A percentile compares a stretch with the other conserved stretches of the same genome.
These are phyloP conservation scores for Rhea americana DNA, from an alignment of 2,113 vertebrate genomes.

Conservation along the genomic window DNA sequence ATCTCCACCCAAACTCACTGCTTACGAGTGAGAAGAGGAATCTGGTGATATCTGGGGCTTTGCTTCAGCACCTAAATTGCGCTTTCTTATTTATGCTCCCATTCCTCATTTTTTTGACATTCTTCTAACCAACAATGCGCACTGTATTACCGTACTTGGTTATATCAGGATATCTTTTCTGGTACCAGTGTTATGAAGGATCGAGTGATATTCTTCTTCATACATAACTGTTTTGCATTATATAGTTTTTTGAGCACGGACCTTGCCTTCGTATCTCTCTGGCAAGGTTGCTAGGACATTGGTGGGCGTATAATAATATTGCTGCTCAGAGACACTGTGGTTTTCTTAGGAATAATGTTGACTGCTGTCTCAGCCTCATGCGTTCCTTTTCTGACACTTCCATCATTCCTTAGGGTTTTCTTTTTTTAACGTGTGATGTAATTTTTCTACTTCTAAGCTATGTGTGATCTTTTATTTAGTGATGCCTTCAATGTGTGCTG, in stretches of 20 bases:
- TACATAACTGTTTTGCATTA: neutral
- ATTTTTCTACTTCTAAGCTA: neutral
- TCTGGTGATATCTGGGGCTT: neutral
- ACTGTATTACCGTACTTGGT: neutral
- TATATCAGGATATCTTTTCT: neutral
- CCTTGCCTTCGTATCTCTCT: neutral
- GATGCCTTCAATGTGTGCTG: neutral
- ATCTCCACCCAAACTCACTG: neutral
- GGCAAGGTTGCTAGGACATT: neutral
- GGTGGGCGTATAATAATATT: neutral
- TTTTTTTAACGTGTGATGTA: rapidly evolving
- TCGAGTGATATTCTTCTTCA: neutral
- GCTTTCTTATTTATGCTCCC: neutral
- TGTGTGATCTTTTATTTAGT: neutral
- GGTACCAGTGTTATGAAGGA: neutral
- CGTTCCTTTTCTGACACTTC: neutral
- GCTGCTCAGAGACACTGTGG: neutral
- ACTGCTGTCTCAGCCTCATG: neutral
- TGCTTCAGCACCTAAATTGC: neutral
- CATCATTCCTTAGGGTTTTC: rapidly evolving
- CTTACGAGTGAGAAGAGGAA: neutral
- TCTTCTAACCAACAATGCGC: neutral
- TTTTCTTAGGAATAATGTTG: neutral
- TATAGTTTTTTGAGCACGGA: neutral
- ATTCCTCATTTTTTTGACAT: neutral